These are phyloP conservation scores for Atractosteus spatula DNA, from an alignment of 2,113 vertebrate species.

Conservation along the genomic window DNA sequence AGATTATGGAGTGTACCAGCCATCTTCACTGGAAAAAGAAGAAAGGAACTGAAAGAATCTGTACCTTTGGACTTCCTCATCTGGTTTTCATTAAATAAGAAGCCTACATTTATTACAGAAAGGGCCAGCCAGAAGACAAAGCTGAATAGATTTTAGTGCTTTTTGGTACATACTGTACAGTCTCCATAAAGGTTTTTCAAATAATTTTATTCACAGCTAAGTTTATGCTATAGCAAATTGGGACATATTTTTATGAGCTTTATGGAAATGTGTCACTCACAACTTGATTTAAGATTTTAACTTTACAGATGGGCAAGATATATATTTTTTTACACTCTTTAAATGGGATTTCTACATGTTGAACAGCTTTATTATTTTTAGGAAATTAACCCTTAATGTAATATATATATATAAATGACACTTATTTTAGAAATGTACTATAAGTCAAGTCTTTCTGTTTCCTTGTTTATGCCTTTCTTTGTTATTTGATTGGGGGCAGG, in stretches of 20 bases:
- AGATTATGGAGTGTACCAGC: constrained; percentile 81
- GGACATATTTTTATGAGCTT: background rate
- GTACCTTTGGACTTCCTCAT: constrained; percentile 78
- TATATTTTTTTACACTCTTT: background rate
- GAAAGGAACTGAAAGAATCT: constrained; percentile 60
- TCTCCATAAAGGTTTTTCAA: constrained; percentile 41
- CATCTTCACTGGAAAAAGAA: constrained; percentile 78
- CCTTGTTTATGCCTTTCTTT: too few relatives aligned
- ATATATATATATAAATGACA: too few relatives aligned
- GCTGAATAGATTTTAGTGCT: constrained; percentile 54
- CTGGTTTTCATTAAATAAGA: constrained; percentile 83
- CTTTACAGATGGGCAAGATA: background rate
- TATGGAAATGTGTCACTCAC: background rate
- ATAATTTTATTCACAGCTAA: constrained; percentile 27
- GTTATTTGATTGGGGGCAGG: too few relatives aligned
- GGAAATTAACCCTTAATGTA: too few relatives aligned
- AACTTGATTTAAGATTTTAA: background rate
- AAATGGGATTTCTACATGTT: too few relatives aligned
- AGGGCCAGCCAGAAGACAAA: constrained; percentile 73
- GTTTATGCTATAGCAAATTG: constrained; percentile 30
- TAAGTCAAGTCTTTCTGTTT: too few relatives aligned
- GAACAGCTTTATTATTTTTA: too few relatives aligned
- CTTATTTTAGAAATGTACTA: too few relatives aligned
- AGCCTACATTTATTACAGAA: constrained; percentile 73
- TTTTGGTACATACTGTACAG: constrained; percentile 31